Percentiles rank a stretch among this genome's conserved stretches.
Evolutionary conservation across 2,888 invertebrate genomes (phyloP).

Genomic region (Rhogogaster chlorosoma): DNA sequence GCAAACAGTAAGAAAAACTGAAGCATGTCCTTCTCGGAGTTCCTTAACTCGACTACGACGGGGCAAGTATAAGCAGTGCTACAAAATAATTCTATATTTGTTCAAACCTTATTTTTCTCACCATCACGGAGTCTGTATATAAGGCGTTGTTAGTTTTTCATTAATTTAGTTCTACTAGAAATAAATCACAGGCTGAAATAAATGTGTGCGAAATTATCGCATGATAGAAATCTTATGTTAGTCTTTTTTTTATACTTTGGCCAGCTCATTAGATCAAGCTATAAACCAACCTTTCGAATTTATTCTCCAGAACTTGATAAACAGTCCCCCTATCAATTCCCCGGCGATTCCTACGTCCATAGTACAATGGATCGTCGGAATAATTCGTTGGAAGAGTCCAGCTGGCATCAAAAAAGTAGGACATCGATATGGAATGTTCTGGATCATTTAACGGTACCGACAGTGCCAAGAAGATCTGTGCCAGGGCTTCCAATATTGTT

Average conservation of each 20-base stretch:
- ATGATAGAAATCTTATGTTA: neutral
- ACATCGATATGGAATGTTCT: slow-evolving; percentile 85
- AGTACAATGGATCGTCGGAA: slow-evolving; percentile 65
- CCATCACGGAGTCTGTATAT: neutral
- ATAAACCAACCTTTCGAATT: slow-evolving; percentile 79
- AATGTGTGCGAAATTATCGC: neutral
- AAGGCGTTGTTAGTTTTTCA: neutral
- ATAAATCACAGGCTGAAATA: neutral
- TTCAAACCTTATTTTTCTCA: neutral
- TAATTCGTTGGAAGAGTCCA: slow-evolving; percentile 82
- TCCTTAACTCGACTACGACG: neutral
- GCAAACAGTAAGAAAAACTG: slow-evolving; percentile 28
- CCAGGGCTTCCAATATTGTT: slow-evolving; percentile 56
- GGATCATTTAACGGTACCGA: slow-evolving; percentile 86
- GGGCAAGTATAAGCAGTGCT: neutral
- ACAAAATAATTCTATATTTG: neutral
- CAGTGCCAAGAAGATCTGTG: slow-evolving; percentile 85
- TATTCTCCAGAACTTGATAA: slow-evolving; percentile 80
- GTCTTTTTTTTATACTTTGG: neutral
- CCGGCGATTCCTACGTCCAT: slow-evolving; percentile 75
- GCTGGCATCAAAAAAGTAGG: slow-evolving; percentile 87
- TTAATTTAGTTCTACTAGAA: neutral
- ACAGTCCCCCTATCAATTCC: slow-evolving; percentile 80
- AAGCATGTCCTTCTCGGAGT: neutral
- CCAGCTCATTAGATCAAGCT: neutral